Evolutionary conservation across 2,797 vertebrate genomes (phyloP).

Genomic region (Fringilla coelebs): DNA sequence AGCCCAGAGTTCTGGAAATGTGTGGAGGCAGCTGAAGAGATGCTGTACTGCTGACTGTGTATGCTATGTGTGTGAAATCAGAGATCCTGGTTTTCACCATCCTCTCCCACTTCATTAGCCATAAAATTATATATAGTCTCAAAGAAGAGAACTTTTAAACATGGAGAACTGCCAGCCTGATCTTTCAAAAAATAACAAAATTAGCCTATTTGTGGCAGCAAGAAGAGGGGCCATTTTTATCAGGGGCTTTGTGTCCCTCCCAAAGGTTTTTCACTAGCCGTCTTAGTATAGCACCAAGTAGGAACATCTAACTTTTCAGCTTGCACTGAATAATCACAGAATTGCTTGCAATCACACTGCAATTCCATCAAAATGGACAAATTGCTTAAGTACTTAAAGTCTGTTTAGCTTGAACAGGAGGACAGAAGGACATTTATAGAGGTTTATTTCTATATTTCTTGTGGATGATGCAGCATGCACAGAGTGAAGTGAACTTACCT

Average conservation of each 20-base stretch:
- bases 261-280: background rate
- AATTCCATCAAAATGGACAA: background rate
- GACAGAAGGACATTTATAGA: background rate
- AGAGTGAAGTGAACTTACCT: background rate
- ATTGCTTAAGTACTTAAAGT: background rate
- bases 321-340: background rate
- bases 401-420: background rate
- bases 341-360: background rate
- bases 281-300: background rate
- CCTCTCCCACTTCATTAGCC: background rate
- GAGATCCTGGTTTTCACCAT: background rate
- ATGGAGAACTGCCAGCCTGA: background rate
- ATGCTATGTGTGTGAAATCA: background rate
- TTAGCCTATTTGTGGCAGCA: background rate
- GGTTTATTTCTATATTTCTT: background rate
- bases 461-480: background rate
- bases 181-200: background rate
- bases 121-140: background rate
- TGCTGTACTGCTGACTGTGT: background rate
- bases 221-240: background rate
- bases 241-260: background rate
- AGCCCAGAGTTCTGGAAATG: background rate
- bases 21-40: background rate
- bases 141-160: background rate
- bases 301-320: background rate